phyloP scores from a whole-genome alignment of 2,797 vertebrate species.

The Coccyzus lansbergi region DNA sequence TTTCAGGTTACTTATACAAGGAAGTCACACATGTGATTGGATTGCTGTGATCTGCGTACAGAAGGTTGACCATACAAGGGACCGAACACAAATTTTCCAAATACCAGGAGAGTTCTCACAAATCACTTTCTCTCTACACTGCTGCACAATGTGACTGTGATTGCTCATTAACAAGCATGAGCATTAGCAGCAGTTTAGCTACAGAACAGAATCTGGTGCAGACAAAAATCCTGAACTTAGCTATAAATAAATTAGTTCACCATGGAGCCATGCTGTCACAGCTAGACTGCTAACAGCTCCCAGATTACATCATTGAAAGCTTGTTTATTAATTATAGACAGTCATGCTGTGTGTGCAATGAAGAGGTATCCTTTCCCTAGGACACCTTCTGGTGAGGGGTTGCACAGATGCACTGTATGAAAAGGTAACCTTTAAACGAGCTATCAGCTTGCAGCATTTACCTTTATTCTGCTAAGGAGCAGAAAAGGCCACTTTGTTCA shows the following conservation, averaged over 20 bases:
- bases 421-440: neutral
- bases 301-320: neutral
- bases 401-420: neutral
- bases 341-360: neutral
- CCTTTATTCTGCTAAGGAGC: neutral
- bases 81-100: neutral
- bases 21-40: neutral
- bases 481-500: neutral
- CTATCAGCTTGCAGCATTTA: neutral
- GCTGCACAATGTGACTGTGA: neutral
- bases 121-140: neutral
- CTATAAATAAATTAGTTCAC: neutral
- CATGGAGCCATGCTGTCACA: neutral
- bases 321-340: neutral
- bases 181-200: neutral
- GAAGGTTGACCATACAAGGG: conserved; percentile 8
- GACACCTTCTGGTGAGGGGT: neutral
- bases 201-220: neutral
- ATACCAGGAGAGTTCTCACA: neutral
- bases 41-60: neutral
- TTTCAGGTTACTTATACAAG: neutral
- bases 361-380: neutral
- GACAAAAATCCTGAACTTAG: neutral
- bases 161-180: neutral
- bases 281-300: neutral